A percentile compares a stretch with the other conserved stretches of the same genome.
phyloP scores from a whole-genome alignment of 2,797 vertebrate genomes.

The Benthosema pterotum region DNA sequence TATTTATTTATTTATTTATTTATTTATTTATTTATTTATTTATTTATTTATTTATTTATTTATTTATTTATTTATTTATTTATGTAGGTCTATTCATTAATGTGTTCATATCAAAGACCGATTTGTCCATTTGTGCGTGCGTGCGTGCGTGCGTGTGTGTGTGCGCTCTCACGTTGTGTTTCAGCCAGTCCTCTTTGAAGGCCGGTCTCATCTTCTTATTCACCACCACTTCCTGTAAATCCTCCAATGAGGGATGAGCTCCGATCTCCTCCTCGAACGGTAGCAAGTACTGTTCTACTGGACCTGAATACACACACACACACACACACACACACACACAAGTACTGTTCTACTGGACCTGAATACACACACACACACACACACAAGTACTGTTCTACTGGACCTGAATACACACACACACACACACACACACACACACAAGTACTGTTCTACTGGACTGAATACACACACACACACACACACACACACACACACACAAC shows the following conservation, averaged over 20 bases:
- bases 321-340: no score
- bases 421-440: neutral
- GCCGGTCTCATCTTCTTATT: constrained; percentile 92
- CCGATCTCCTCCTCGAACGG: constrained; percentile 97
- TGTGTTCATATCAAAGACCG: constrained; percentile 66
- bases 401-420: constrained; percentile 8
- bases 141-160: constrained; percentile 10
- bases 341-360: no score
- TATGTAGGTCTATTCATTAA: no score
- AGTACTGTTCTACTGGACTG: no score
- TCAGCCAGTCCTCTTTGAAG: constrained; percentile 93
- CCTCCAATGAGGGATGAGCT: constrained; percentile 92
- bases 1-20: no score
- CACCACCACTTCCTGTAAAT: constrained; percentile 94
- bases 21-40: no score
- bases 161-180: constrained; percentile 85
- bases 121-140: constrained; percentile 67
- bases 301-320: constrained; percentile 73
- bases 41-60: no score
- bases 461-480: no score
- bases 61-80: no score
- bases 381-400: no score
- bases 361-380: neutral
- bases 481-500: no score
- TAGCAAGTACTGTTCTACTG: constrained; percentile 91